Evolutionary conservation across 2,888 invertebrate genomes (phyloP), one percentile per base, ranked within the genome.

Genomic region (Eupithecia subumbrata): DNA sequence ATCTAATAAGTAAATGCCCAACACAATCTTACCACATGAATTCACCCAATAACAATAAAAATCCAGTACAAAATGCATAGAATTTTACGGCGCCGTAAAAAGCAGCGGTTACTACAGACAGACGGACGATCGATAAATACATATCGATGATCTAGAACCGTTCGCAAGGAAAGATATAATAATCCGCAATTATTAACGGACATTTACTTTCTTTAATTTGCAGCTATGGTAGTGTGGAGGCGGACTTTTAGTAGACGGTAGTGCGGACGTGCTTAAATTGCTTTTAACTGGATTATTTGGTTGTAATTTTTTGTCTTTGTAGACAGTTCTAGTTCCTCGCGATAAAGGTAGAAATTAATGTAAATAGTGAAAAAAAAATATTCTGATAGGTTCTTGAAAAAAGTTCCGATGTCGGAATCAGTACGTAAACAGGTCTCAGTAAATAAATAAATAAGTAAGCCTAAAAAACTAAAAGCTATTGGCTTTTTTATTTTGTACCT

Each of bases 121-220:
- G 77, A 83, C 80, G 43, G 75, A 81, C 83, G 78, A 84, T 87
- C 84, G 84, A 86, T 85, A 84, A 82, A 84, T 76, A 78, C 72
- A 75, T 81, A 87, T 85, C 81, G 81, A 82, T 79, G 80, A 77
- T 81, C 84, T 84, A 83, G 80, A 84, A 85, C 84, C 80, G 82
- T 82, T 82, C 80, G 81, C 79, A 79, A 82, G 78, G 83, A 82
- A 82, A 82, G 80, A 82, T 80, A 78, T 83, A 81, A 82, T 85
- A 84, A 87, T 86, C 82, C 78, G 84, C 86, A 91, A 91, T 92
- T 91, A 90, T 88, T 91, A 92, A 92, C 90, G 89, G 91, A 87
- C 89, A 82, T 84, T 87, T 87, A 86, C 89, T 88, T 88, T 87
- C 85, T 87, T 85, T 84, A 82, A 86, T 85, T 82, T 80, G 79